phyloP scores from a whole-genome alignment of 2,113 vertebrate genomes.

The Elephas maximus region DNA sequence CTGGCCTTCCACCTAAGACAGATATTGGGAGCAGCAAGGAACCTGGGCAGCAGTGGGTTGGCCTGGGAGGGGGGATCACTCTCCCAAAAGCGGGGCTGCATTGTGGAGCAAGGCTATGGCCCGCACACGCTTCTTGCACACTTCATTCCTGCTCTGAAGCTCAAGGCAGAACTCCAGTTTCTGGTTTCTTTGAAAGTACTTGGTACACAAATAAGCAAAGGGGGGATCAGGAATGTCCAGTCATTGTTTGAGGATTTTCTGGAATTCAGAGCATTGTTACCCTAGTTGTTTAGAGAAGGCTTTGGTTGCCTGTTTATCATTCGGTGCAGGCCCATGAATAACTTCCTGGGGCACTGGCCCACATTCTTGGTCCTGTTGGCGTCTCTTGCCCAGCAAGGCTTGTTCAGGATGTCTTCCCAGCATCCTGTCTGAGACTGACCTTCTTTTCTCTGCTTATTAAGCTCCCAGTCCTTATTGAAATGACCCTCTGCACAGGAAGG shows the following conservation, averaged over 20 bases:
- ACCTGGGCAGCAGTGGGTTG: not conserved
- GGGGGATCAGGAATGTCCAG: slow-evolving; percentile 76
- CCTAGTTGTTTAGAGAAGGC: slow-evolving; percentile 82
- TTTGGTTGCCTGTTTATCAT: slow-evolving; percentile 89
- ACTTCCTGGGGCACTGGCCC: slow-evolving; percentile 87
- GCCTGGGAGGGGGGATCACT: accelerated
- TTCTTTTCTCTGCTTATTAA: slow-evolving; percentile 84
- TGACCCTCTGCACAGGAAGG: slow-evolving; percentile 88
- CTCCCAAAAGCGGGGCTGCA: accelerated
- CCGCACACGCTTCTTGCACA: accelerated
- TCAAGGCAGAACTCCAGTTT: not conserved
- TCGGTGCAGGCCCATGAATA: slow-evolving; percentile 86
- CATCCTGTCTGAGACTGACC: slow-evolving; percentile 91
- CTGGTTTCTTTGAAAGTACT: slow-evolving; percentile 83
- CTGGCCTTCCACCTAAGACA: not conserved
- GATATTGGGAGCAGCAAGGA: no score
- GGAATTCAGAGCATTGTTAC: slow-evolving; percentile 90
- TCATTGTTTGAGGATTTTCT: slow-evolving; percentile 87
- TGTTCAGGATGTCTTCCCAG: slow-evolving; percentile 86
- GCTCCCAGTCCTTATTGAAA: slow-evolving; percentile 85
- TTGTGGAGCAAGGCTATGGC: accelerated
- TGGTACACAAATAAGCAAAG: slow-evolving; percentile 76
- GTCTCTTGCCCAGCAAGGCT: slow-evolving; percentile 87
- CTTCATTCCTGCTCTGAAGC: not conserved
- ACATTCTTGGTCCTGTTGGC: slow-evolving; percentile 86